Conservation (phyloP, 1,140 invertebrate species). For the Pygmarrhopalites habei region DNA sequence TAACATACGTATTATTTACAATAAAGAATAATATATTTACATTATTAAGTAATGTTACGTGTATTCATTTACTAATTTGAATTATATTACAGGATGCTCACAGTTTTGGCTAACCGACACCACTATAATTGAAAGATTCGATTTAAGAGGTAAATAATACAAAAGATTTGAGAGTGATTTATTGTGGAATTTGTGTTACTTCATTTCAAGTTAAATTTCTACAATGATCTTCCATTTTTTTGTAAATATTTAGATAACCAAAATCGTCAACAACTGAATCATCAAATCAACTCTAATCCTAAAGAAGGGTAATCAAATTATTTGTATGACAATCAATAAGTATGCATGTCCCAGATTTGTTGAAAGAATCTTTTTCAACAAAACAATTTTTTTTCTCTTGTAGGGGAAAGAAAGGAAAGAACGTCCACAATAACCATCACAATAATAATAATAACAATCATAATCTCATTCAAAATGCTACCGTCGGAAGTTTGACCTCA, state of each 20-base stretch:
- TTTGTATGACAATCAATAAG: not conserved
- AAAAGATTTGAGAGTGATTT: no score
- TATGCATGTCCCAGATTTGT: no score
- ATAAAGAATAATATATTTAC: no score
- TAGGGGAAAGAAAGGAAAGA: conserved; percentile 7
- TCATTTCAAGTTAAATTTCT: no score
- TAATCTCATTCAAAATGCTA: conserved; percentile 3
- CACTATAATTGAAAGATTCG: no score
- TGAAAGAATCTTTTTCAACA: not conserved
- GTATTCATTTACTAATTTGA: no score
- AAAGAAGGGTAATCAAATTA: conserved; percentile 2
- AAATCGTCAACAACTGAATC: not conserved
- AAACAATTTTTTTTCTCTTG: not conserved
- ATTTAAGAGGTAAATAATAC: no score
- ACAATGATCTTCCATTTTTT: no score
- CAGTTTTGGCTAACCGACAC: conserved; percentile 14
- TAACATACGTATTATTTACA: no score
- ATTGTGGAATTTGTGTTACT: no score
- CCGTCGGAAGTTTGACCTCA: not conserved
- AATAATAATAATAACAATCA: conserved; percentile 11
- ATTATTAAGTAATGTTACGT: no score
- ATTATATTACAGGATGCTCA: not conserved
- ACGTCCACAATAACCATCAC: no score
- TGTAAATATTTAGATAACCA: conserved; percentile 5
- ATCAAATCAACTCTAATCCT: not conserved